These are phyloP conservation scores for Melipona bicolor DNA, from an alignment of 2,888 invertebrate genomes.

Conservation along the genomic window DNA sequence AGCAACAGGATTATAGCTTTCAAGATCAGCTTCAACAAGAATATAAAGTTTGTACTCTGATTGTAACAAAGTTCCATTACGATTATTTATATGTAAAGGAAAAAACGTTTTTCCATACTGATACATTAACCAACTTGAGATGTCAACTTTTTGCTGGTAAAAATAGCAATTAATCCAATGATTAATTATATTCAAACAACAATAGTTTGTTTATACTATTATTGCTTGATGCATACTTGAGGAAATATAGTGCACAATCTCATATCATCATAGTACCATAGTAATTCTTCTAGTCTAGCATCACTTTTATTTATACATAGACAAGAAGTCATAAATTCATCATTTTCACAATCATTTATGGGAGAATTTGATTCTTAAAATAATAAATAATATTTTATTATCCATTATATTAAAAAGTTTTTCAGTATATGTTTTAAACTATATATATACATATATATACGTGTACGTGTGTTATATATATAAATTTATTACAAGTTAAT, in stretches of 20 bases:
- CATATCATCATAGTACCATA: slow-evolving; percentile 85
- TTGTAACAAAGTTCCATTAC: slow-evolving; percentile 63
- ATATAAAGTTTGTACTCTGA: slow-evolving; percentile 79
- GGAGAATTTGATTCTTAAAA: slow-evolving; percentile 56
- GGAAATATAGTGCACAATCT: slow-evolving; percentile 86
- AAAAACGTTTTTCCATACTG: slow-evolving; percentile 81
- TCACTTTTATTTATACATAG: slow-evolving; percentile 86
- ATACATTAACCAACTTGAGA: slow-evolving; percentile 84
- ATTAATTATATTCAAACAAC: slow-evolving; percentile 5
- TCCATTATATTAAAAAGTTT: background rate
- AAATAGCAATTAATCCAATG: slow-evolving; percentile 41
- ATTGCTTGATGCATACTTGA: slow-evolving; percentile 83
- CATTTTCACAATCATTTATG: slow-evolving; percentile 38
- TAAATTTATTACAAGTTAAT: background rate
- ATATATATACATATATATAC: background rate
- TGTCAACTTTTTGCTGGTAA: slow-evolving; percentile 84
- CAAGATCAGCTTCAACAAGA: slow-evolving; percentile 82
- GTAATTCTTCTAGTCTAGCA: slow-evolving; percentile 88
- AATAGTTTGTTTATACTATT: slow-evolving; percentile 12
- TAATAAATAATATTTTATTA: slow-evolving; percentile 38
- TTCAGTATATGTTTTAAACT: background rate
- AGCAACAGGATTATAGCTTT: slow-evolving; percentile 75
- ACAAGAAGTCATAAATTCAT: slow-evolving; percentile 84
- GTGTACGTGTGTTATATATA: background rate
- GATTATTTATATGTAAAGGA: slow-evolving; percentile 81